Percentiles rank a stretch among this genome's conserved stretches.
Conservation (phyloP, 2,797 vertebrate species). For the Eulemur albifrons region DNA sequence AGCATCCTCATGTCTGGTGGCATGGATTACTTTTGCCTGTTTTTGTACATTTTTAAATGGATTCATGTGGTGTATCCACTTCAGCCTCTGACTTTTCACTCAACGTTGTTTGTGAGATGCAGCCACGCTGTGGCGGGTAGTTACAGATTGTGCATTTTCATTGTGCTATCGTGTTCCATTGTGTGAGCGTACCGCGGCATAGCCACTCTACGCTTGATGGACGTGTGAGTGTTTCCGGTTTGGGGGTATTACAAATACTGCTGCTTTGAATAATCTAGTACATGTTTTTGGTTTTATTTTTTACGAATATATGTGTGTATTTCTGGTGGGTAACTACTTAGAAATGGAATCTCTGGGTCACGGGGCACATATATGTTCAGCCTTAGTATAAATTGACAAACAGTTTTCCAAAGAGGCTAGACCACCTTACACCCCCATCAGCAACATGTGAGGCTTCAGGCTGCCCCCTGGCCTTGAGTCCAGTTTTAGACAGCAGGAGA, state of each 20-base stretch:
- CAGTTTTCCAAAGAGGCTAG: not conserved
- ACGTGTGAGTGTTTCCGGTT: not conserved
- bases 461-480: not conserved
- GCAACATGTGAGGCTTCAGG: not conserved
- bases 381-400: not conserved
- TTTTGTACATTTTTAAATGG: not conserved
- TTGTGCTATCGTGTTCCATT: not conserved
- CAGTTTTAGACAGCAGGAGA: not conserved
- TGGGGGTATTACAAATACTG: not conserved
- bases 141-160: not conserved
- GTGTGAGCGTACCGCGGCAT: not conserved
- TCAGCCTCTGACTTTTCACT: not conserved
- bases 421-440: not conserved
- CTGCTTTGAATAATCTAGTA: not conserved
- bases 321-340: not conserved
- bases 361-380: not conserved
- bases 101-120: not conserved
- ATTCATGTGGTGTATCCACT: not conserved
- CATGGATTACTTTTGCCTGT: not conserved
- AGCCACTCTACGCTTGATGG: not conserved
- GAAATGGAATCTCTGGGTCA: not conserved
- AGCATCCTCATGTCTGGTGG: not conserved
- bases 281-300: not conserved
- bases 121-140: not conserved
- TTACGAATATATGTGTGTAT: not conserved